A percentile compares a stretch with the other conserved stretches of the same genome.
Evolutionary conservation across 2,888 invertebrate genomes (phyloP).

Genomic region (Schizaphis graminum): DNA sequence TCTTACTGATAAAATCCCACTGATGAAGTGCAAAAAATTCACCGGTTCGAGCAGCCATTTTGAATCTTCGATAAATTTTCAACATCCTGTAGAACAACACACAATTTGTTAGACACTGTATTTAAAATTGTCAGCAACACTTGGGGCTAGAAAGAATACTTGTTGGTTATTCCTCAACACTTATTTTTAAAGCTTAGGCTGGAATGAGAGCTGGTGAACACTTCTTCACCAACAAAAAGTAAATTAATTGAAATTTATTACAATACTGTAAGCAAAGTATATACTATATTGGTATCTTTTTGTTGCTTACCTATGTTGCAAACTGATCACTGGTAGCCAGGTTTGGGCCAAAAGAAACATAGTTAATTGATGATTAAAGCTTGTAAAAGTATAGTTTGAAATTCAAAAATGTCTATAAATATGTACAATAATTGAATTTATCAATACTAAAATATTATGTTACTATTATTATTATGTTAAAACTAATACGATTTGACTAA

Average conservation of each 20-base stretch:
- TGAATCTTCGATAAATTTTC: slow-evolving; percentile 85
- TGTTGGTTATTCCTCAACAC: not conserved
- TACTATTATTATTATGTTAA: too few species aligned
- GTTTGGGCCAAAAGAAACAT: not conserved
- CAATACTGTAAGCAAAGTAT: not conserved
- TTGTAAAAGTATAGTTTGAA: not conserved
- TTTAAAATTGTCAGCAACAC: not conserved
- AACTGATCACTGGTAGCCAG: not conserved
- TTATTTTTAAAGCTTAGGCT: not conserved
- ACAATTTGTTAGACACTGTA: not conserved
- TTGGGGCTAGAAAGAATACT: not conserved
- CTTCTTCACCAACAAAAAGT: not conserved
- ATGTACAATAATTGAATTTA: not conserved
- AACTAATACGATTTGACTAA: not conserved
- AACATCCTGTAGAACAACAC: slow-evolving; percentile 77
- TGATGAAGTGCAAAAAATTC: slow-evolving; percentile 89
- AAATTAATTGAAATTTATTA: not conserved
- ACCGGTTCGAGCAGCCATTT: slow-evolving; percentile 82
- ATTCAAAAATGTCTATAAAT: not conserved
- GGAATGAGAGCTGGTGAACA: not conserved
- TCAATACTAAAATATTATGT: not conserved
- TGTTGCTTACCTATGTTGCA: not conserved
- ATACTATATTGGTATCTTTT: not conserved
- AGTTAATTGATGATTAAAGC: not conserved
- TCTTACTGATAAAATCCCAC: slow-evolving; percentile 82